phyloP scores from a whole-genome alignment of 2,888 invertebrate genomes.

The Chouioia cunea region DNA sequence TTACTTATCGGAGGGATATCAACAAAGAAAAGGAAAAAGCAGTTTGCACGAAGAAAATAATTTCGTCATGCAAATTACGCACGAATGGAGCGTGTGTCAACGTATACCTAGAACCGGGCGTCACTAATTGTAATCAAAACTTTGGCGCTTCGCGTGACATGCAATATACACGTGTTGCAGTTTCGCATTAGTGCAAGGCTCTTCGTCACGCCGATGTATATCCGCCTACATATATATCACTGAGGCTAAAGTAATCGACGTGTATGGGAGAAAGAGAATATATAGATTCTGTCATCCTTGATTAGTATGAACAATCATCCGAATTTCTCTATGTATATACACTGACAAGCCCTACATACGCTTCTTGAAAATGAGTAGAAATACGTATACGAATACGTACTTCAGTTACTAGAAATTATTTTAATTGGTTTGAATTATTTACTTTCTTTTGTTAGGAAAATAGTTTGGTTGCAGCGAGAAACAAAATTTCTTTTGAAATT shows the following conservation, averaged over 20 bases:
- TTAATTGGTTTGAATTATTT: too few species aligned
- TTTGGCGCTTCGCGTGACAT: constrained; percentile 37
- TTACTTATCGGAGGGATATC: too few species aligned
- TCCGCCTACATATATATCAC: not conserved
- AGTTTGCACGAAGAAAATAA: constrained; percentile 8
- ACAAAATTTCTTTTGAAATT: too few species aligned
- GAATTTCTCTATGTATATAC: too few species aligned
- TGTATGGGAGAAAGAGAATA: not conserved
- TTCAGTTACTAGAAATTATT: too few species aligned
- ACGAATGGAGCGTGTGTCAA: constrained; percentile 39
- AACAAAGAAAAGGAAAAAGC: too few species aligned
- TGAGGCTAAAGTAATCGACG: constrained; percentile 13
- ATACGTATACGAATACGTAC: too few species aligned
- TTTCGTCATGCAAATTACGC: constrained; percentile 30
- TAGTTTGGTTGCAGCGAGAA: too few species aligned
- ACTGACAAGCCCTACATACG: too few species aligned
- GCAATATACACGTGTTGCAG: constrained; percentile 41
- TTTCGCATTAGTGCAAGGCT: constrained; percentile 27
- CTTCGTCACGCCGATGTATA: not conserved
- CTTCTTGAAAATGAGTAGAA: too few species aligned
- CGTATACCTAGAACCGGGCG: constrained; percentile 1
- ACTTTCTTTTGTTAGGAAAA: too few species aligned
- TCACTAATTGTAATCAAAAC: constrained; percentile 47
- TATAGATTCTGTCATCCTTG: not conserved
- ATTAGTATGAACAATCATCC: constrained; percentile 10